Conservation (phyloP, 2,113 vertebrate genomes). For the Epinephelus lanceolatus region DNA sequence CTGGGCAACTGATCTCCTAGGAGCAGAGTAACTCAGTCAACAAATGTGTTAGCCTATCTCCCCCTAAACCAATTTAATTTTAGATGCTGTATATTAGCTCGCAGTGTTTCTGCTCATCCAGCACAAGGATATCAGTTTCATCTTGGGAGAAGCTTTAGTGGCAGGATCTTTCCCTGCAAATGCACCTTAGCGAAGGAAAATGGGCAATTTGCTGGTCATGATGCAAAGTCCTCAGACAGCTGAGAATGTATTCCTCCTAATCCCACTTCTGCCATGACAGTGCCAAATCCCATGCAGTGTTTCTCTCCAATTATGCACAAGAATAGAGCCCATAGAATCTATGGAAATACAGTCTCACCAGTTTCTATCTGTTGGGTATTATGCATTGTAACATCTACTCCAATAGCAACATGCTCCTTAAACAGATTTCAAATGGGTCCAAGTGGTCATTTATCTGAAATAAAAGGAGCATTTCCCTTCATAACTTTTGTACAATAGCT, state of each 20-base stretch:
- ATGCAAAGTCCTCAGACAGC: slow-evolving; percentile 12
- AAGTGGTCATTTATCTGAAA: neutral
- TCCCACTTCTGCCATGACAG: slow-evolving; percentile 1
- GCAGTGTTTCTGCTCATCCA: slow-evolving; percentile 23
- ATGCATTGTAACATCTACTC: neutral
- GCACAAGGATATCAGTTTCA: slow-evolving; percentile 13
- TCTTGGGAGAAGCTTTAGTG: neutral
- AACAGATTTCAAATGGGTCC: neutral
- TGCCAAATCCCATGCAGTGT: neutral
- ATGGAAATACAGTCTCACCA: neutral
- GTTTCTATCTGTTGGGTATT: neutral
- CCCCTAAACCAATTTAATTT: slow-evolving; percentile 32
- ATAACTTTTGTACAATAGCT: neutral
- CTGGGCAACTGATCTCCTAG: slow-evolving; percentile 3
- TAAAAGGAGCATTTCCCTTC: neutral
- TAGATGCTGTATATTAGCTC: slow-evolving; percentile 20
- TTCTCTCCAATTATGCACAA: slow-evolving; percentile 2
- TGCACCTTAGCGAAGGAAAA: neutral
- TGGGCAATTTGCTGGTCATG: slow-evolving; percentile 14
- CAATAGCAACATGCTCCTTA: neutral
- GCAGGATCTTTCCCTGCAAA: slow-evolving; percentile 17
- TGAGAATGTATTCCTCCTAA: neutral
- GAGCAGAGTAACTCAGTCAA: slow-evolving; percentile 25
- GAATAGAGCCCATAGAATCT: neutral
- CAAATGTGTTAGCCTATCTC: slow-evolving; percentile 9